Evolutionary conservation across 2,797 vertebrate genomes (phyloP).

Genomic region (Chiroxiphia lanceolata): DNA sequence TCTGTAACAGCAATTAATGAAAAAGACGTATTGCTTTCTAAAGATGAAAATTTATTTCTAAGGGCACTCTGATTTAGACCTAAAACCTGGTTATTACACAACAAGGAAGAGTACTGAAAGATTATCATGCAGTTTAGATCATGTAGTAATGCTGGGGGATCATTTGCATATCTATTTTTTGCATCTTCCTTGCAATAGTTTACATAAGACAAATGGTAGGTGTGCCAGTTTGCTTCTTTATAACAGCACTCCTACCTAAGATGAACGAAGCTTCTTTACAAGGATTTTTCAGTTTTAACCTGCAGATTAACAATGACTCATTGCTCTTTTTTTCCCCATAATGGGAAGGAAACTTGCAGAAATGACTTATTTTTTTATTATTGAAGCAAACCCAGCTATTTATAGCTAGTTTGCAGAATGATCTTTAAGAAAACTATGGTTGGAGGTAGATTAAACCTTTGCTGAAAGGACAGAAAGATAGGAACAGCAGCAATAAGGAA

Average conservation of each 20-base stretch:
- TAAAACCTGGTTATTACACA: not conserved
- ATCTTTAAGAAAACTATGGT: not conserved
- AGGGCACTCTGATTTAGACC: not conserved
- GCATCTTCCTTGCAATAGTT: not conserved
- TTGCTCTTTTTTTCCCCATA: not conserved
- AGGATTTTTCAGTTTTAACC: not conserved
- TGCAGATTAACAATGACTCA: not conserved
- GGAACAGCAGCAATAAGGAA: not conserved
- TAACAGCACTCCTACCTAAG: not conserved
- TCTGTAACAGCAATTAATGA: not conserved
- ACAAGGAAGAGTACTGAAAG: not conserved
- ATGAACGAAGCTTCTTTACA: not conserved
- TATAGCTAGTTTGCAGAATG: not conserved
- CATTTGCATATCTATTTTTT: not conserved
- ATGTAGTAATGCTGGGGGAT: not conserved
- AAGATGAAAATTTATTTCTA: not conserved
- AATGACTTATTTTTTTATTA: not conserved
- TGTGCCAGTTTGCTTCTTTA: not conserved
- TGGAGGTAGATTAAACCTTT: not conserved
- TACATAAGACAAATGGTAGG: not conserved
- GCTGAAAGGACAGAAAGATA: not conserved
- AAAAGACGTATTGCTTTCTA: not conserved
- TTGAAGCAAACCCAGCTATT: not conserved
- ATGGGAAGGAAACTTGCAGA: not conserved
- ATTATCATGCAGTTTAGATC: not conserved